Conservation (phyloP, 2,113 vertebrate species). For the Bubo blakistoni region DNA sequence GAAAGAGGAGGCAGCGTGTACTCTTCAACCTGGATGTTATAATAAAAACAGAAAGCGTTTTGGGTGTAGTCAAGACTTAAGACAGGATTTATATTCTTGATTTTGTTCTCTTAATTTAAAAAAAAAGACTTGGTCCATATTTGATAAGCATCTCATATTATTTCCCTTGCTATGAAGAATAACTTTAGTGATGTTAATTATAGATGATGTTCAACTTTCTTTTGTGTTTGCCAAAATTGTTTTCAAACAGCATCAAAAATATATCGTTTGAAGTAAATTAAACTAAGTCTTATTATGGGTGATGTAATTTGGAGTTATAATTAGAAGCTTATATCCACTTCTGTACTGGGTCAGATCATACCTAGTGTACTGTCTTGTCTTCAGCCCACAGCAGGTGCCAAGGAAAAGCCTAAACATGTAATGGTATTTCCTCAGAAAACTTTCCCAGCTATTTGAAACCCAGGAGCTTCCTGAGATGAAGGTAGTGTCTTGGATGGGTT, state of each 20-base stretch:
- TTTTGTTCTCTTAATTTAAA: background rate
- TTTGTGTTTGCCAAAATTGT: background rate
- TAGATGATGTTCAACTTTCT: background rate
- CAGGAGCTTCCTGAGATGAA: background rate
- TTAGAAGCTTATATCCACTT: background rate
- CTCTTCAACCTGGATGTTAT: background rate
- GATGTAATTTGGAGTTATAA: background rate
- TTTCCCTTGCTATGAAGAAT: background rate
- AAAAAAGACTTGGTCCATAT: background rate
- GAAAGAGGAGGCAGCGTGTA: background rate
- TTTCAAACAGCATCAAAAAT: background rate
- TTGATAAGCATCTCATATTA: background rate
- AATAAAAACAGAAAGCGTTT: background rate
- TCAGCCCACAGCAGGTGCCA: background rate
- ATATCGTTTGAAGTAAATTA: background rate
- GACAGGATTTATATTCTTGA: background rate
- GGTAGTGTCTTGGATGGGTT: background rate
- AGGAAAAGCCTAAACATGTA: background rate
- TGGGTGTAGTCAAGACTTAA: background rate
- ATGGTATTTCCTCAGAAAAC: background rate
- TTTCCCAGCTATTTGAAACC: background rate
- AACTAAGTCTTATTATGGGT: background rate
- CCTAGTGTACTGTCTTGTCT: background rate
- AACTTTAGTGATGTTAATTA: background rate
- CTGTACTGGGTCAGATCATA: background rate